These are phyloP conservation scores for Drosophila subsilvestris DNA, from an alignment of 2,888 invertebrate genomes.

Conservation along the genomic window DNA sequence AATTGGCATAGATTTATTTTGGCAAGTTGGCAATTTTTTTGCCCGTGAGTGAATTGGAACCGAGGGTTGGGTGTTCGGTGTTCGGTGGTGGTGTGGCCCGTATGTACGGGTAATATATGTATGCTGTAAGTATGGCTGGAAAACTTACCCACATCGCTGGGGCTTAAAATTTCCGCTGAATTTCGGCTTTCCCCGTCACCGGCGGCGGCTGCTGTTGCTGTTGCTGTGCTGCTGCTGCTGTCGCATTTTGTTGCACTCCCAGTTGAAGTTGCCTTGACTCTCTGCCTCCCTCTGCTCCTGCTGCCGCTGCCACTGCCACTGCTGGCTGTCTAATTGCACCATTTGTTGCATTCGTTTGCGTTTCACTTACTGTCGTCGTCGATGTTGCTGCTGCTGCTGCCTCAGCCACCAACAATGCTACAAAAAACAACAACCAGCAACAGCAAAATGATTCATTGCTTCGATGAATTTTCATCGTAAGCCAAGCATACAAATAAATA, in stretches of 20 bases:
- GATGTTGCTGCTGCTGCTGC: constrained; percentile 44
- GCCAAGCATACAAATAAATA: constrained; percentile 68
- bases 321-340: constrained; percentile 77
- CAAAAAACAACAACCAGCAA: constrained; percentile 62
- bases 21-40: constrained; percentile 63
- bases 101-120: constrained; percentile 15
- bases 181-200: constrained; percentile 50
- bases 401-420: constrained; percentile 59
- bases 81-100: constrained; percentile 15
- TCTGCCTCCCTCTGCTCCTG: constrained; percentile 29
- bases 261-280: constrained; percentile 20
- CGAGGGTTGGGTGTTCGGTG: background rate
- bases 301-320: constrained; percentile 27
- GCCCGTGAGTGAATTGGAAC: background rate
- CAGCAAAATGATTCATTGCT: constrained; percentile 81
- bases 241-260: constrained; percentile 43
- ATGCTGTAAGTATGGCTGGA: constrained; percentile 21
- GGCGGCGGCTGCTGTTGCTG: constrained; percentile 53
- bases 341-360: constrained; percentile 76
- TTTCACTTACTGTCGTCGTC: constrained; percentile 56
- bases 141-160: constrained; percentile 75
- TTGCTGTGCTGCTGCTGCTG: constrained; percentile 29
- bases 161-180: constrained; percentile 74
- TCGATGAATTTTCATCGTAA: constrained; percentile 81
- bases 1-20: constrained; percentile 80